Base-by-base conservation (phyloP, 2,797 vertebrate species). In the Scyliorhinus canicula region DNA sequence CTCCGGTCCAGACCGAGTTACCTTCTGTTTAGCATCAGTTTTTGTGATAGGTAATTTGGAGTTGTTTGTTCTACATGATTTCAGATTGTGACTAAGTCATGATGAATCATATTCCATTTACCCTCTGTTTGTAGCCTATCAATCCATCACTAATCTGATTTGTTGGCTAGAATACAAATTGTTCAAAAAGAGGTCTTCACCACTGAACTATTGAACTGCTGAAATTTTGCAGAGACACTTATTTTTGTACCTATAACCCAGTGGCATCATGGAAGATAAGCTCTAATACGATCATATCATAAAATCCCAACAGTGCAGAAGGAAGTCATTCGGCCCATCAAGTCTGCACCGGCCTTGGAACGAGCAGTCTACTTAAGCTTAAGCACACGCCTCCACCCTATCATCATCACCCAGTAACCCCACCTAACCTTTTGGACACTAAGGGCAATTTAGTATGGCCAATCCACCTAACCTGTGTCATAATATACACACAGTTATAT, bases 11-110 rank as follows among this genome's bases (percentile, higher is more conserved):
- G n/a, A 65, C n/a, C 3, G 21, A 67, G 63, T 65, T 12, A 93
- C 90, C n/a, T 93, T 93, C 90, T 93, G 63, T 63, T 93, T 44
- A 67, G 47, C 40, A 67, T 93, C 90, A 93, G 16, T 31, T 28
- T n/a, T 65, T 67, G 6, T 93, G 90, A 67, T 63, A 93, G 63
- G 90, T 93, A 67, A 67, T 44, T 93, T 93, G 24, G 63, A 65
- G 63, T 65, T 44, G 40, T 47, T 93, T 8, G 26, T 47, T 50
- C 21, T 65, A 63, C 44, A 67, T 24, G 16, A 67, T 67, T 67
- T 93, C 44, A 93, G 11, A 67, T 67, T 40, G 44, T 44, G 31
- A 28, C 24, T 67, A n/a, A 93, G 24, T 40, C 90, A 93, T 60
- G 55, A 91, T 67, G 40, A 93, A 40, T 47, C 60, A 65, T 47